phyloP scores from a whole-genome alignment of 2,888 invertebrate species.

The Drosophila hawaiiensis region DNA sequence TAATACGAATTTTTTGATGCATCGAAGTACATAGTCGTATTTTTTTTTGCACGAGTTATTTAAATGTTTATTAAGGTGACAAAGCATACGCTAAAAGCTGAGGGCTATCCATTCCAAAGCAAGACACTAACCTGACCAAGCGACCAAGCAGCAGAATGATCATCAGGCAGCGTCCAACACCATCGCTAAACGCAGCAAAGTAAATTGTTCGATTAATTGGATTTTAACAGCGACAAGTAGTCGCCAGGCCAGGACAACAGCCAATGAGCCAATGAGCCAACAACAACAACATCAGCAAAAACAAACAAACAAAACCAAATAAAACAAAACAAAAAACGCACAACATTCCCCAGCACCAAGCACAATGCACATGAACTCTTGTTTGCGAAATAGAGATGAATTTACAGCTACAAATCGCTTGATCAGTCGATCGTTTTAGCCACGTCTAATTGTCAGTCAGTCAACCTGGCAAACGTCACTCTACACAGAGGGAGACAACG shows the following conservation, averaged over 20 bases:
- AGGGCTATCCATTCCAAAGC: slow-evolving; percentile 48
- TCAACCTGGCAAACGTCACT: slow-evolving; percentile 58
- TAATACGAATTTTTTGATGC: background rate
- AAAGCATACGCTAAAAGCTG: slow-evolving; percentile 26
- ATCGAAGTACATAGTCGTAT: background rate
- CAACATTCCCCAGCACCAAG: slow-evolving; percentile 66
- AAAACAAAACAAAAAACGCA: slow-evolving; percentile 26
- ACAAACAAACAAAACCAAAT: slow-evolving; percentile 23
- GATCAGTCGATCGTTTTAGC: slow-evolving; percentile 82
- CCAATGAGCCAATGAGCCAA: slow-evolving; percentile 33
- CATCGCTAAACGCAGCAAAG: slow-evolving; percentile 79
- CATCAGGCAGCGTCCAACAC: slow-evolving; percentile 56
- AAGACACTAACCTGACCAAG: slow-evolving; percentile 25
- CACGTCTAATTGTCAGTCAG: slow-evolving; percentile 81
- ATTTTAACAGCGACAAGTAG: slow-evolving; percentile 82
- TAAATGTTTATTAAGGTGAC: slow-evolving; percentile 14
- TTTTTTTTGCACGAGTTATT: background rate
- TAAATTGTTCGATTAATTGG: slow-evolving; percentile 81
- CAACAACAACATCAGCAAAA: background rate
- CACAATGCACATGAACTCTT: slow-evolving; percentile 66
- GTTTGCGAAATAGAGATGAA: slow-evolving; percentile 76
- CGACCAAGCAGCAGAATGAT: slow-evolving; percentile 15
- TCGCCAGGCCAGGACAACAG: slow-evolving; percentile 58
- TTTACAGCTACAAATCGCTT: slow-evolving; percentile 84
- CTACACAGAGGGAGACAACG: slow-evolving; percentile 23